Evolutionary conservation across 2,113 vertebrate species (phyloP).

Genomic region (Tricholaema leucomelas): DNA sequence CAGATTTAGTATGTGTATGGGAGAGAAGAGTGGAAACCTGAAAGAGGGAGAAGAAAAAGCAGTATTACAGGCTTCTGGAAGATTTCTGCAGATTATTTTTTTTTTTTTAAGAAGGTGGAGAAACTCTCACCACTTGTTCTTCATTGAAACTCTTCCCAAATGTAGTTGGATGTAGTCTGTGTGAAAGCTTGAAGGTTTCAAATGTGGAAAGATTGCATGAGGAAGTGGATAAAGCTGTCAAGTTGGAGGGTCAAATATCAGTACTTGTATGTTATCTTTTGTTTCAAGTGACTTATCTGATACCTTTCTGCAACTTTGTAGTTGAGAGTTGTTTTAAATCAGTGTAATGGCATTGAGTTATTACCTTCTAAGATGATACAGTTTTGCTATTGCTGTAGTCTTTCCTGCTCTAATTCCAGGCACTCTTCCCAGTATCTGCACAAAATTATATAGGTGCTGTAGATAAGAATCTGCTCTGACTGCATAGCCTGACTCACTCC

Average conservation of each 20-base stretch:
- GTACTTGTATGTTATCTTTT: neutral
- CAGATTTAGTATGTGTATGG: neutral
- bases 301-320: neutral
- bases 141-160: neutral
- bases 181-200: neutral
- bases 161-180: neutral
- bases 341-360: neutral
- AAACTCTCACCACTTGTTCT: neutral
- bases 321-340: neutral
- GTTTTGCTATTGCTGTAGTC: neutral
- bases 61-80: neutral
- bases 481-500: neutral
- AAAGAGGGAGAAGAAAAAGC: neutral
- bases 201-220: neutral
- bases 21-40: neutral
- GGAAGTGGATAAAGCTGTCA: neutral
- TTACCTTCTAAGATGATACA: neutral
- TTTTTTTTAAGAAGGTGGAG: neutral
- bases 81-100: neutral
- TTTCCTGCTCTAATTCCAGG: neutral
- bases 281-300: neutral
- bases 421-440: neutral
- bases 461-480: neutral
- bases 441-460: neutral
- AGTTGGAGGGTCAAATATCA: neutral